phyloP scores from a whole-genome alignment of 2,797 vertebrate genomes.

The Malacoraja senta region DNA sequence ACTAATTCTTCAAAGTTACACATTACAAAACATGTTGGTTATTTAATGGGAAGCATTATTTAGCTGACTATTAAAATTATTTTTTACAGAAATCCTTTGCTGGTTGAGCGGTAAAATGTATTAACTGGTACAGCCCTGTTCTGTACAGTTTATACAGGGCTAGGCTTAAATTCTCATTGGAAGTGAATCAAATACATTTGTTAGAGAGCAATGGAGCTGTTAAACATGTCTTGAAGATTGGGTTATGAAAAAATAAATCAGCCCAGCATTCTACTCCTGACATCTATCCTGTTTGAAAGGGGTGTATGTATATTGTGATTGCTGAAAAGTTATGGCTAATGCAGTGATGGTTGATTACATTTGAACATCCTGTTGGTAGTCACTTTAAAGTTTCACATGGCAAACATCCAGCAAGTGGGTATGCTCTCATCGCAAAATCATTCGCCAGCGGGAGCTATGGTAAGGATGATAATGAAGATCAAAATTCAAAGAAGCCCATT shows the following conservation, averaged over 20 bases:
- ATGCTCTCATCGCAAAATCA: neutral
- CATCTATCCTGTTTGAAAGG: neutral
- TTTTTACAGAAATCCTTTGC: neutral
- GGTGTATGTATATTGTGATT: neutral
- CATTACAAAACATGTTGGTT: neutral
- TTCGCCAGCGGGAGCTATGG: neutral
- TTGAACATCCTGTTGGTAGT: neutral
- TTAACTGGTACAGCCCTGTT: neutral
- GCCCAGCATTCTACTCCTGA: neutral
- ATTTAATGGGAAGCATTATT: neutral
- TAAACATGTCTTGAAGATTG: neutral
- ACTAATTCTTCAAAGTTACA: neutral
- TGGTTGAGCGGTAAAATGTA: neutral
- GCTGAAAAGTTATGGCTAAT: neutral
- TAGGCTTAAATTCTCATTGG: neutral
- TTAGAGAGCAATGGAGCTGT: neutral
- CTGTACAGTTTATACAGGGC: neutral
- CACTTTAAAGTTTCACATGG: neutral
- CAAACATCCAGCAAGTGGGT: neutral
- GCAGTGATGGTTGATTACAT: neutral
- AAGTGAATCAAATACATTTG: neutral
- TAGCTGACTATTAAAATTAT: neutral
- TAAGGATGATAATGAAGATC: neutral
- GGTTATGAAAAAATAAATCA: slow-evolving; percentile 19
- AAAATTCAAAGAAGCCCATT: neutral